Base-by-base conservation (phyloP, 2,797 vertebrate species). In the Rhynchotus rufescens region DNA sequence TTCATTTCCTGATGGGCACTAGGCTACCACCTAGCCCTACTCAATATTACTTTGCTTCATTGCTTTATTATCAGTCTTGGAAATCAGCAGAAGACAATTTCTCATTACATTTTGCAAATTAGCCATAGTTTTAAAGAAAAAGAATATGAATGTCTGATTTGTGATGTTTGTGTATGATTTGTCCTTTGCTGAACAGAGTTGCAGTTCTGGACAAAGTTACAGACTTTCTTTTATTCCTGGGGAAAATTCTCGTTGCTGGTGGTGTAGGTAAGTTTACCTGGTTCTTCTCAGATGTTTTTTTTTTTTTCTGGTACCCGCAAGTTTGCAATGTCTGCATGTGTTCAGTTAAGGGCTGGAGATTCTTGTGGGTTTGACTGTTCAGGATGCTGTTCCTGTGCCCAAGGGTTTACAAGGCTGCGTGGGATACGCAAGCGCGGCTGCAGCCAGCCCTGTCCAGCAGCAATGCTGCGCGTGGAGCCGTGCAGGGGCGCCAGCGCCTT, bases 201-300 rank as follows among this genome's bases (percentile, higher is more conserved):
- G 98, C 98, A 34, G 98, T 99, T 87, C 97, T 99, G 96, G 99
- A 99, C 96, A 99, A 99, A 97, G 99, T 99, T 87, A 99, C 99
- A 72, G 98, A 99, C 89, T 99, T 99, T 90, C 96, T 99, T 95
- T 97, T 99, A 17, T 98, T 99, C 93, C 96, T 99, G 96, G 99
- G 99, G 44, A 99, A 99, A 96, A 95, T 99, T 84, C 98, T 99
- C 6, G 98, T 99, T 96, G 98, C 99, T 97, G 99, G 98, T 92
- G 97, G 98, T 96, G 98, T 99, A 38, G 99, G 99, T 99, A 96
- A 98, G 99, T 88, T 69, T 42, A 20, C 10, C 0, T 0, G 1
- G 34, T 56, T 75, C 51, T 85, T 59, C 78, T 40, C 40, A 28
- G 61, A 15, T 3, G 4, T 4, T 56, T 1, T 49, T 93, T 51